Evolutionary conservation across 1,140 invertebrate genomes (phyloP), one percentile per base, ranked within the genome.

Genomic region (Sinella curviseta): DNA sequence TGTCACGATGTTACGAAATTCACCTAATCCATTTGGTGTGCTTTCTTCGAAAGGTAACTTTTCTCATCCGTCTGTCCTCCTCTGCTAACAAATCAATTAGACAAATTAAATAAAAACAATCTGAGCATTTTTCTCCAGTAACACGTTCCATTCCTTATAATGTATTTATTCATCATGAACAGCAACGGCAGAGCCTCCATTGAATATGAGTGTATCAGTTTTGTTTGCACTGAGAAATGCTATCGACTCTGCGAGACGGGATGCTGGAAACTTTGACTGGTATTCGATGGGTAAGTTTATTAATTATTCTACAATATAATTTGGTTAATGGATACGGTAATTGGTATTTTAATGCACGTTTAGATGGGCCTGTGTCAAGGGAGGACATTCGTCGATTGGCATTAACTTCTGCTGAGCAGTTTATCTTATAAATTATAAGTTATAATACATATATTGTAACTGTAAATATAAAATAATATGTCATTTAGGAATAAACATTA

Each of bases 161-260:
- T 34, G 20, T 70, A 0, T 75, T 48, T 48, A 48, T 48, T 78
- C n/a, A n/a, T n/a, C 17, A 57, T 78, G 82, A 77, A 78, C 86
- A 89, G 94, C 92, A n/a, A 91, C 92, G 82, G 93, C 93, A 20
- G 94, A 96, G 85, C 94, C 94, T 1, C 92, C 94, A 16, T 85
- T 94, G 24, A 93, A 92, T 84, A 86, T 94, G 86, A 88, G 89
- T 33, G 87, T 88, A 48, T 86, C 87, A 2, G 89, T 93, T 31
- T 89, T 92, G 65, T 90, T 93, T 83, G 94, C 94, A 24, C 85
- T 89, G 24, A 16, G 88, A 76, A 86, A 89, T 65, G 90, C 90
- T 16, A 87, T 90, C 14, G 83, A 82, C 26, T 86, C 88, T 26
- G 84, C 85, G 4, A 48, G 85, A 55, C 79, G 78, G 28, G 84